phyloP scores from a whole-genome alignment of 1,140 invertebrate genomes.

The Euwallacea similis region DNA sequence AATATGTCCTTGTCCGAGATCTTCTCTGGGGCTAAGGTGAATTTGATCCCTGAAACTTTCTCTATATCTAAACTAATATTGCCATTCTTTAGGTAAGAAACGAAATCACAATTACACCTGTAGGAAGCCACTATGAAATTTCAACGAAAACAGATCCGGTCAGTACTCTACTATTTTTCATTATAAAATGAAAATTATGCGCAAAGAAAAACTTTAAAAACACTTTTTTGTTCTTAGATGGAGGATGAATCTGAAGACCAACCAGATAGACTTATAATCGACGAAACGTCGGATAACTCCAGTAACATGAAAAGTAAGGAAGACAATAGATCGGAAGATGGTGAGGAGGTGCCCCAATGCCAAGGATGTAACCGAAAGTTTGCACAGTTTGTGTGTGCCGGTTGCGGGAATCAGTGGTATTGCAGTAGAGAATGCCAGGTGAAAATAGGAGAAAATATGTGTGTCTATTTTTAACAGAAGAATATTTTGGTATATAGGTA shows the following conservation, averaged over 20 bases:
- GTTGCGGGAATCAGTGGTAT: slow-evolving; percentile 88
- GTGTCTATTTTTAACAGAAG: background rate
- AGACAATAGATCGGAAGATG: slow-evolving; percentile 50
- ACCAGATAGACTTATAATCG: slow-evolving; percentile 63
- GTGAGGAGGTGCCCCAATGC: slow-evolving; percentile 67
- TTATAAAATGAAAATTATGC: too few species aligned
- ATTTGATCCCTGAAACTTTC: background rate
- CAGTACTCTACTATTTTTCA: slow-evolving; percentile 6
- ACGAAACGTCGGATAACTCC: slow-evolving; percentile 61
- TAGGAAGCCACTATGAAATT: slow-evolving; percentile 49
- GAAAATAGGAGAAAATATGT: background rate
- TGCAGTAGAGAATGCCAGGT: slow-evolving; percentile 88
- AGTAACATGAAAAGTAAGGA: slow-evolving; percentile 46
- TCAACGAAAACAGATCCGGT: slow-evolving; percentile 41
- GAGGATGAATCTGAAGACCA: slow-evolving; percentile 59
- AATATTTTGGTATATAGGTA: slow-evolving; percentile 58
- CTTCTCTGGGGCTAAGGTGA: slow-evolving; percentile 65
- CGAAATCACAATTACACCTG: slow-evolving; percentile 64
- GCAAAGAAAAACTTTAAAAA: too few species aligned
- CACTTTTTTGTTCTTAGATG: background rate
- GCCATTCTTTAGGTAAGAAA: slow-evolving; percentile 47
- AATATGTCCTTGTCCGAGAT: slow-evolving; percentile 63
- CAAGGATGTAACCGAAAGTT: slow-evolving; percentile 77
- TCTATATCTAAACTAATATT: too few species aligned
- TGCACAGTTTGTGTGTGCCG: slow-evolving; percentile 83